A percentile compares a stretch with the other conserved stretches of the same genome.
Evolutionary conservation across 2,888 invertebrate species (phyloP).

Genomic region (Drosophila neotestacea): DNA sequence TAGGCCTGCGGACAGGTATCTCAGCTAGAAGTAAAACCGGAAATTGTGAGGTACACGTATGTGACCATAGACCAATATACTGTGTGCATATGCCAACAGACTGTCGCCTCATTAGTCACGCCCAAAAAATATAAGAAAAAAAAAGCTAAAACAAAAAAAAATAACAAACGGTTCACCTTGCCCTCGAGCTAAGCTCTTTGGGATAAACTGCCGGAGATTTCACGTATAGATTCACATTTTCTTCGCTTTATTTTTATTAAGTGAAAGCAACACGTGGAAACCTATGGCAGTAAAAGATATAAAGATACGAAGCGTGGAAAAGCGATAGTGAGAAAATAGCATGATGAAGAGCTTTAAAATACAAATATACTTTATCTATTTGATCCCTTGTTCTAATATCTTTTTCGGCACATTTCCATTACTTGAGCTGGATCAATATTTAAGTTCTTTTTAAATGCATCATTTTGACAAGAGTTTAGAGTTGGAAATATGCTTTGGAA

Average conservation of each 20-base stretch:
- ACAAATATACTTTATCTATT: slow-evolving; percentile 2
- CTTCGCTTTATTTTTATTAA: not conserved
- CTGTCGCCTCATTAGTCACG: slow-evolving; percentile 34
- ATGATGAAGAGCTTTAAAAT: not conserved
- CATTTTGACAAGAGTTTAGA: too few relatives aligned
- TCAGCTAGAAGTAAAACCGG: not conserved
- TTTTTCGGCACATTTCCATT: slow-evolving; percentile 1
- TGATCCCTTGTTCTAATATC: slow-evolving; percentile 5
- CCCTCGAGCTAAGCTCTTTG: slow-evolving; percentile 9
- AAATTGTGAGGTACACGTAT: not conserved
- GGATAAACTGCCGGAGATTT: slow-evolving; percentile 10
- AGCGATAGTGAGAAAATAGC: not conserved
- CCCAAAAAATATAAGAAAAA: slow-evolving; percentile 1
- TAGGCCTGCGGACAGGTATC: slow-evolving; percentile 19
- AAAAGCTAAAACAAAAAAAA: not conserved
- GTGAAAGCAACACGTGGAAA: slow-evolving; percentile 12
- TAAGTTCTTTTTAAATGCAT: too few relatives aligned
- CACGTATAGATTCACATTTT: slow-evolving; percentile 21
- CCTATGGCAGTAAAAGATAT: not conserved
- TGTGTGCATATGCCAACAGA: not conserved
- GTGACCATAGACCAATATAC: slow-evolving; percentile 1
- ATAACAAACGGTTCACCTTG: too few relatives aligned
- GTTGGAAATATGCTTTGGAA: too few relatives aligned
- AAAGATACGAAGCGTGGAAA: not conserved
- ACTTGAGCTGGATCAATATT: not conserved